A percentile compares a stretch with the other conserved stretches of the same genome.
Conservation (phyloP, 2,888 invertebrate genomes). For the Entomobrya proxima region DNA sequence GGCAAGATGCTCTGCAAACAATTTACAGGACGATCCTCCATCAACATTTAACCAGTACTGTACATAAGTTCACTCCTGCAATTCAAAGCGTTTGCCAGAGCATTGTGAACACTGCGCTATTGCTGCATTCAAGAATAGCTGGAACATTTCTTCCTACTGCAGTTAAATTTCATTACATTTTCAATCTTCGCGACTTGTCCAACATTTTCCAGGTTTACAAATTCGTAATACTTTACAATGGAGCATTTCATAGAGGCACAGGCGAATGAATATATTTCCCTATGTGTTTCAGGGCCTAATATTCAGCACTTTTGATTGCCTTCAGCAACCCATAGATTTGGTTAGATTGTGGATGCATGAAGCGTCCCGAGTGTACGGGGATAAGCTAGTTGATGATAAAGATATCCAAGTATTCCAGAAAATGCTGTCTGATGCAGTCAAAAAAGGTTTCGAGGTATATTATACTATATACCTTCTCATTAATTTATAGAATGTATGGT, state of each 20-base stretch:
- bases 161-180: slow-evolving; percentile 97
- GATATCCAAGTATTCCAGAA: slow-evolving; percentile 94
- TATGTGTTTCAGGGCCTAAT: slow-evolving; percentile 83
- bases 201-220: slow-evolving; percentile 91
- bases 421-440: slow-evolving; percentile 91
- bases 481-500: background rate
- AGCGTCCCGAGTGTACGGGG: slow-evolving; percentile 93
- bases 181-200: slow-evolving; percentile 95
- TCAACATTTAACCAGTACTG: slow-evolving; percentile 89
- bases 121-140: slow-evolving; percentile 90
- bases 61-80: slow-evolving; percentile 86
- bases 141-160: slow-evolving; percentile 96
- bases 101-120: slow-evolving; percentile 89
- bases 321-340: slow-evolving; percentile 87
- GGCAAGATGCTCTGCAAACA: slow-evolving; percentile 87
- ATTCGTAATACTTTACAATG: background rate
- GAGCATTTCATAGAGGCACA: background rate
- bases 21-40: slow-evolving; percentile 93
- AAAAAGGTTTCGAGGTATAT: slow-evolving; percentile 91
- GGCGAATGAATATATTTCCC: background rate
- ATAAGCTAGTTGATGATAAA: slow-evolving; percentile 93
- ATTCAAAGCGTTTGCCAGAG: slow-evolving; percentile 85
- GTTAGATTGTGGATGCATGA: slow-evolving; percentile 96
- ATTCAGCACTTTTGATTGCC: slow-evolving; percentile 92
- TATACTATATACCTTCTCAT: background rate